Evolutionary conservation across 2,888 invertebrate genomes (phyloP), one percentile per base, ranked within the genome.

Genomic region (Heteromurus nitidus): DNA sequence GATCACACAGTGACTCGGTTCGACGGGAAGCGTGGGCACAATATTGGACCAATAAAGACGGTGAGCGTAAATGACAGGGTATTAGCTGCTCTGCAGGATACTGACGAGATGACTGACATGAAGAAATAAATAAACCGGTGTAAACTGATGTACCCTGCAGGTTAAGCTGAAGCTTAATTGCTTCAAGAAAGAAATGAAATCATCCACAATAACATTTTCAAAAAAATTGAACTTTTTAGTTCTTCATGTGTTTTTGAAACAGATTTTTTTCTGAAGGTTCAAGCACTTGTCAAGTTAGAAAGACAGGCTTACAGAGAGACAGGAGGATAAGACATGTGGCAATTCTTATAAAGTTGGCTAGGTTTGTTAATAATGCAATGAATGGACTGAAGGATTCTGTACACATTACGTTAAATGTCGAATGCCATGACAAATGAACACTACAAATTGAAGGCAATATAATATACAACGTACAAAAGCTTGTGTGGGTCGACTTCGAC

Each of bases 51-150:
- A 64, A 50, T 31, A 47, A 31, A 65, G 47, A 20, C 53, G 50
- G 64, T 20, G 65, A 55, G 53, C 62, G 62, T 53, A 55, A 74
- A 74, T 55, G 65, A 65, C 24, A 55, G 55, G 65, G 65, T 74
- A 36, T 47, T 74, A 65, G 50, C 7, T 36, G n/a, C 74, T 65
- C 65, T 18, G 65, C 65, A 42, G 74, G 74, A 55, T 50, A 24
- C 53, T 65, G 28, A 62, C 73, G 24, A 42, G 20, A 30, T 62
- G 50, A 65, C 50, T 50, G 64, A 74, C 64, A 53, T 36, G 70
- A 36, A 28, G 60, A 20, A 36, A 36, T 36, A 36, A 22, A 18
- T 20, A 50, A 50, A 20, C 18, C 18, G 22, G 22, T 50, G 18
- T 20, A 50, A 20, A 9, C 18, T 20, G 20, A n/a, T n/a, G 22